Base-by-base conservation (phyloP, 2,797 vertebrate species). In the Pseudochirops cupreus region DNA sequence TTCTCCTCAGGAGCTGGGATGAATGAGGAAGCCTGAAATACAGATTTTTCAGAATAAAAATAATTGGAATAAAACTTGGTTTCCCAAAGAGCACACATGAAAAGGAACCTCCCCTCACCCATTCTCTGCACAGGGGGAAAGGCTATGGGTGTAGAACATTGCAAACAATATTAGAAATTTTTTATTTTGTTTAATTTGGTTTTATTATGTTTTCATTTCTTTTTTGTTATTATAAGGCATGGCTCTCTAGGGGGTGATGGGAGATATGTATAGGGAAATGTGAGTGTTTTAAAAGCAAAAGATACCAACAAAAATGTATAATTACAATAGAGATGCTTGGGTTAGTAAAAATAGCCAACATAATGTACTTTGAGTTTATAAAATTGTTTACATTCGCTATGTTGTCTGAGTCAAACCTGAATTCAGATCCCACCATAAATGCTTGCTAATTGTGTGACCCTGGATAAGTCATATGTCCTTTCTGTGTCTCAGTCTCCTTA, bases 81-180 rank as follows among this genome's bases (percentile, higher is more conserved):
- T 24, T 89, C 89, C 31, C 56, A 0, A 28, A n/a, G 4, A 50
- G 0, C 1, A 7, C 29, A 12, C 28, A 5, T 14, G 21, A 33
- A 50, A 6, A 53, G 9, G 56, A 33, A 39, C 7, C 29, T 12
- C 4, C 11, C 92, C 13, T 0, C 3, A n/a, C 52, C 26, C 4
- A 6, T 4, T 12, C n/a, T 26, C 9, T 13, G 54, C 55, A 6
- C 0, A 62, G 18, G 90, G 39, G 0, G 5, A 0, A 13, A 26
- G 29, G 16, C 39, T 87, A 50, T 87, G 21, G 39, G 9, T 82
- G 21, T 24, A 46, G 74, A 82, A 46, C 18, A 39, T 24, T 39
- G n/a, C 5, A 39, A 10, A 46, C 3, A 87, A 87, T 50, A 0
- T 14, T 11, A 11, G 62, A 29, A 53, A 55, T 6, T 1, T 18